Percentiles rank a stretch among this genome's conserved stretches.
Evolutionary conservation across 2,113 vertebrate genomes (phyloP).

Genomic region (Gracilinanus agilis): DNA sequence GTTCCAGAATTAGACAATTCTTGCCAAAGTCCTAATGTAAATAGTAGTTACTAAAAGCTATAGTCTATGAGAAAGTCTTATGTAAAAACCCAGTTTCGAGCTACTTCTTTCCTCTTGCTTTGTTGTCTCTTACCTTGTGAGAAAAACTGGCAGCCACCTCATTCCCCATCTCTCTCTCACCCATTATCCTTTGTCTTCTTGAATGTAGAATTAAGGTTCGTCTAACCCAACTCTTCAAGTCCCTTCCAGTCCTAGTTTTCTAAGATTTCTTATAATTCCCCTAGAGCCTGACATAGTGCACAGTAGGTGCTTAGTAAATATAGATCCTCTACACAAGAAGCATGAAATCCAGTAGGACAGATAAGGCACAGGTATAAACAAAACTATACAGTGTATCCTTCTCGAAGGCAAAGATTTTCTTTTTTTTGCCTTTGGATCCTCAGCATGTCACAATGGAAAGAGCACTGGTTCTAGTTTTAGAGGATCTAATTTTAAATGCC

Average conservation of each 20-base stretch:
- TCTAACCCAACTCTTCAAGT: neutral
- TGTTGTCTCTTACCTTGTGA: neutral
- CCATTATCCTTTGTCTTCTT: neutral
- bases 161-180: neutral
- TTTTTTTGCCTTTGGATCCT: neutral
- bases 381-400: neutral
- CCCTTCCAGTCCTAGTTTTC: neutral
- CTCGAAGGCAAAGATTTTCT: neutral
- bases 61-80: neutral
- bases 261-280: neutral
- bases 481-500: neutral
- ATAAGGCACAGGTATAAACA: neutral
- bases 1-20: neutral
- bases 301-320: neutral
- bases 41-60: conserved; percentile 1
- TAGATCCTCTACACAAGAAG: neutral
- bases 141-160: neutral
- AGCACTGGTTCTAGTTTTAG: neutral
- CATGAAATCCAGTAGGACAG: neutral
- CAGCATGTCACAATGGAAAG: neutral
- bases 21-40: neutral
- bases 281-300: neutral
- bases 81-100: conserved; percentile 28
- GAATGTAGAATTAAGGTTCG: neutral
- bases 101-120: conserved; percentile 14